Conservation (phyloP, 2,888 invertebrate species). For the Erebia palarica region DNA sequence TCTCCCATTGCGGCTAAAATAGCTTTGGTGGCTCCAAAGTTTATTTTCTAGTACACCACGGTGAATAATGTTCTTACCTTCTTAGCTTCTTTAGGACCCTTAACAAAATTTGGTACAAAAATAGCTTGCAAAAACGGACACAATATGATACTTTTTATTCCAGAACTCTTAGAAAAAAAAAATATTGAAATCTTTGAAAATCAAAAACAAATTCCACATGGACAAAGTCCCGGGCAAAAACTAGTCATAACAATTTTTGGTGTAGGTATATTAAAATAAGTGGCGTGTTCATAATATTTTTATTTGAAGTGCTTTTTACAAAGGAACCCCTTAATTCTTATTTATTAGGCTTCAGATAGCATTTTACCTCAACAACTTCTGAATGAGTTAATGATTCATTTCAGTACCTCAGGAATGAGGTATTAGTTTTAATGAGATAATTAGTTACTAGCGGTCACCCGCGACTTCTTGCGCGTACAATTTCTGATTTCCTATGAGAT, state of each 20-base stretch:
- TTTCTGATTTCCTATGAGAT: too few species aligned
- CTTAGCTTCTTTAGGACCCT: not conserved
- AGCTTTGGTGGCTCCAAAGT: too few species aligned
- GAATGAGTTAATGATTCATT: not conserved
- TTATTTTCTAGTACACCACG: too few species aligned
- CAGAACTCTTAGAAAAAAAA: too few species aligned
- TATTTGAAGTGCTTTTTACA: constrained; percentile 9
- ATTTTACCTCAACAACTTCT: not conserved
- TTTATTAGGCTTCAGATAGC: constrained; percentile 3
- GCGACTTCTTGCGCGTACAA: too few species aligned
- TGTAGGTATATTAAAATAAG: not conserved
- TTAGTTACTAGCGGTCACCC: not conserved
- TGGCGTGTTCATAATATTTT: constrained; percentile 1
- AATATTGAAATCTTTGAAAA: too few species aligned
- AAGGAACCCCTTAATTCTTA: constrained; percentile 2
- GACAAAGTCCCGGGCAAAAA: not conserved
- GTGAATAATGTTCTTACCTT: too few species aligned
- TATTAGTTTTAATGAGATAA: not conserved
- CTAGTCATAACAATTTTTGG: not conserved
- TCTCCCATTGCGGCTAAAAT: too few species aligned
- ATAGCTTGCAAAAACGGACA: not conserved
- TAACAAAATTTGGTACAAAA: not conserved
- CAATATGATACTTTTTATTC: not conserved
- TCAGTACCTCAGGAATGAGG: not conserved
- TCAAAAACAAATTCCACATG: not conserved